Evolutionary conservation across 2,113 vertebrate species (phyloP), one percentile per base, ranked within the genome.

Genomic region (Sturnus vulgaris): DNA sequence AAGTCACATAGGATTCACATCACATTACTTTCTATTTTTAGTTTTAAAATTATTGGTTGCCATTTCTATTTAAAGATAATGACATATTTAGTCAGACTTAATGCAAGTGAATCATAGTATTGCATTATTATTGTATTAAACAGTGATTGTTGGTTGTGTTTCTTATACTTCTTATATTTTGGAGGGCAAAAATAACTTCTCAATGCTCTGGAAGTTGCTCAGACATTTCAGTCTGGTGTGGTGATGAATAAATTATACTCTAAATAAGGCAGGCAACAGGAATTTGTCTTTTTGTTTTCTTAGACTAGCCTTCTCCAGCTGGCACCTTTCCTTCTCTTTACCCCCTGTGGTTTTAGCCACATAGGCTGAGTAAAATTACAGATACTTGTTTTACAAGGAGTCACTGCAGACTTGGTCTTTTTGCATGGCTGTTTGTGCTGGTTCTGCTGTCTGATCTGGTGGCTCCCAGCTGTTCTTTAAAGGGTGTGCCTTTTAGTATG

Each of bases 61-160:
- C 17, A 73, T 90, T 93, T 70, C 59, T 93, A 13, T 86, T 95
- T 94, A 72, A 96, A 63, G 64, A 40, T 85, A 83, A 65, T 83
- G 56, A 53, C 60, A 64, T 80, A 61, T 64, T 93, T 82, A 89
- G 70, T 93, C 79, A 76, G 75, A 61, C 64, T 86, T 72, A 61
- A 73, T 93, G 64, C 59, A 83, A 75, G 59, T 83, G 92, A 95
- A 66, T 95, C 82, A 77, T 47, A 39, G 82, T 61, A 65, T 91
- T 92, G 55, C 71, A 57, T 53, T 82, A 40, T 73, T 78, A 49
- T 55, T 82, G 35, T 56, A 76, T 88, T 82, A 92, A 95, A 40
- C 18, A 69, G 12, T 57, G 49, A 56, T 76, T 72, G 53, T 39
- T 33, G 6, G 69, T 84, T 92, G 57, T 55, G 60, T 52, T 90